Evolutionary conservation across 1,140 invertebrate genomes (phyloP), one percentile per base, ranked within the genome.

Genomic region (Drosophila sucinea): DNA sequence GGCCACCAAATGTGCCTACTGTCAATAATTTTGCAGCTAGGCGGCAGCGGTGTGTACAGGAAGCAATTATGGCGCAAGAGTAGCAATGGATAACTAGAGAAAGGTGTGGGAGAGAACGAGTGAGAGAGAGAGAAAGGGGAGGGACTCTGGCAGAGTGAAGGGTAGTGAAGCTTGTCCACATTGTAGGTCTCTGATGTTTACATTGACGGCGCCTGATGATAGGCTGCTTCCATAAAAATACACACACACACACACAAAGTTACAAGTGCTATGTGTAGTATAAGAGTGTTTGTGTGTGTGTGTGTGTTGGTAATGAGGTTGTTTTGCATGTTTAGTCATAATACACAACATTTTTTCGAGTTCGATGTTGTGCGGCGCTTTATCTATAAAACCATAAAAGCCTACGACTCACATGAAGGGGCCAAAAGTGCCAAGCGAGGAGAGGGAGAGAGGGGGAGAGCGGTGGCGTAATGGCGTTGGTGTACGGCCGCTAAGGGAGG

Each of bases 311-410:
- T 76, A 76, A 77, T 76, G 74, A 70, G 74, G 66, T 70, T 77
- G 73, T 77, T 76, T 76, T 77, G 66, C 74, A 77, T 77, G 74
- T 76, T 77, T 67, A 77, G 73, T 70, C 72, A 76, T 76, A 77
- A 77, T 75, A 77, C 74, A 29, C 63, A 68, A 64, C 44, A 51
- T 51, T 51, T 51, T 67, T 75, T 54, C 51, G 60, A 76, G 73
- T 67, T 70, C 55, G 55, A 68, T 65, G 71, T 65, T 30, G 61
- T 29, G 61, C 7, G 44, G 2, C 40, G 72, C 55, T 77, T 77
- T 77, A 76, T 77, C 72, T 76, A 77, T 77, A 76, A 75, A 77
- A 76, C 73, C 68, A 69, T 54, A 40, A 41, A 60, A 32, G 61
- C 29, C 67, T 70, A 56, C 74, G 60, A 60, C 66, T 75, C 63